Conservation (phyloP, 2,113 vertebrate genomes). For the Pomatostomus ruficeps region DNA sequence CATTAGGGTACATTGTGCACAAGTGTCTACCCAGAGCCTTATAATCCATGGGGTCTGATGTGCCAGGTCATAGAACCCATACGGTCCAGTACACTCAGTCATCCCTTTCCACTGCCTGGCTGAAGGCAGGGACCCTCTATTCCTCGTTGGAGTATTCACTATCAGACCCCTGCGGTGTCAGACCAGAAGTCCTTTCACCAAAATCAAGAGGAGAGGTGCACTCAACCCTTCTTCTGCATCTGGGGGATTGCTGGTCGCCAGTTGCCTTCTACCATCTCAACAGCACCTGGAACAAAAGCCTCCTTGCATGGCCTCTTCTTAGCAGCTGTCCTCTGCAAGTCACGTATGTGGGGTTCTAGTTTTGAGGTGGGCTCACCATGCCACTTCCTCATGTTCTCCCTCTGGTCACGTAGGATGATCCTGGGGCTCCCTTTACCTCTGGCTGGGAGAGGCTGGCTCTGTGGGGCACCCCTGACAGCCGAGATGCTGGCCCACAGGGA, state of each 20-base stretch:
- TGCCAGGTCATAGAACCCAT: neutral
- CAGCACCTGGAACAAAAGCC: neutral
- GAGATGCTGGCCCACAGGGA: neutral
- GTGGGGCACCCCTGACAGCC: neutral
- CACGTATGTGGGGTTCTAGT: neutral
- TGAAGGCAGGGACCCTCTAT: neutral
- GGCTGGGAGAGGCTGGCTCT: neutral
- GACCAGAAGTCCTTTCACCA: neutral
- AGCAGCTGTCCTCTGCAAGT: neutral
- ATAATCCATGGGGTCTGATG: neutral
- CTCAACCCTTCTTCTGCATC: neutral
- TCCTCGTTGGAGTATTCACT: neutral
- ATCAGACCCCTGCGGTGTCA: neutral
- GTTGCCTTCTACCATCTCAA: neutral
- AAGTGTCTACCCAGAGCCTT: neutral
- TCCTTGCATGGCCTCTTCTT: neutral
- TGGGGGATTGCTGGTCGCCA: neutral
- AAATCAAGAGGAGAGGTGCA: neutral
- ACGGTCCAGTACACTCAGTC: neutral
- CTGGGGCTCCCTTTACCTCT: neutral
- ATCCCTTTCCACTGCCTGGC: neutral
- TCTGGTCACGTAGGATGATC: neutral
- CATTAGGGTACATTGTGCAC: neutral
- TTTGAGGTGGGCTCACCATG: neutral
- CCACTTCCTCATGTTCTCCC: neutral